Percentiles rank a stretch among this genome's conserved stretches.
Conservation (phyloP, 1,140 invertebrate species). For the Hydropsyche tenuis region DNA sequence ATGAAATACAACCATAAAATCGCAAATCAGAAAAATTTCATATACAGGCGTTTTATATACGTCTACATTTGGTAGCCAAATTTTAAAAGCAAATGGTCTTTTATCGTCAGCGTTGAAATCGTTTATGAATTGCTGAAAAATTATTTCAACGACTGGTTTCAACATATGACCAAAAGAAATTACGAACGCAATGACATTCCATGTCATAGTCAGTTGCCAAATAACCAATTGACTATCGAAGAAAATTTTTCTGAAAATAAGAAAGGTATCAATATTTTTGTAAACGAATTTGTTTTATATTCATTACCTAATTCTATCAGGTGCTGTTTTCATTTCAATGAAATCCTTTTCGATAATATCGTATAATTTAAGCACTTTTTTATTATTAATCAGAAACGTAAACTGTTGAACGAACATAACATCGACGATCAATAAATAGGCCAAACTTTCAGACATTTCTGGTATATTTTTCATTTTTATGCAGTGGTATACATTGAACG, state of each 20-base stretch:
- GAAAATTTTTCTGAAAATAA: constrained; percentile 38
- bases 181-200: neutral
- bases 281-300: neutral
- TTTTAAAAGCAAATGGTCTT: constrained; percentile 31
- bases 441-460: constrained; percentile 33
- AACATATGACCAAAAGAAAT: neutral
- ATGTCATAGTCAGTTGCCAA: constrained; percentile 28
- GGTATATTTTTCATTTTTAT: constrained; percentile 32
- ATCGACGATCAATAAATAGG: neutral
- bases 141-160: neutral
- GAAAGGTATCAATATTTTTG: constrained; percentile 1
- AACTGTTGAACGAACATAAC: constrained; percentile 33
- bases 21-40: constrained; percentile 25
- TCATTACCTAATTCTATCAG: neutral
- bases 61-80: constrained; percentile 32
- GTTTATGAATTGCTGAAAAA: constrained; percentile 26
- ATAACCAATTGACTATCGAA: constrained; percentile 33
- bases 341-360: constrained; percentile 35
- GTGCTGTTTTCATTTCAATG: constrained; percentile 4
- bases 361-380: constrained; percentile 17
- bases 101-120: constrained; percentile 14
- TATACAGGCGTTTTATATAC: constrained; percentile 33
- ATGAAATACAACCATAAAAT: constrained; percentile 2
- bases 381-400: constrained; percentile 11
- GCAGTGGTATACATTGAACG: constrained; percentile 12